These are phyloP conservation scores for Erebia ligea DNA, from an alignment of 2,888 invertebrate genomes.

Conservation along the genomic window DNA sequence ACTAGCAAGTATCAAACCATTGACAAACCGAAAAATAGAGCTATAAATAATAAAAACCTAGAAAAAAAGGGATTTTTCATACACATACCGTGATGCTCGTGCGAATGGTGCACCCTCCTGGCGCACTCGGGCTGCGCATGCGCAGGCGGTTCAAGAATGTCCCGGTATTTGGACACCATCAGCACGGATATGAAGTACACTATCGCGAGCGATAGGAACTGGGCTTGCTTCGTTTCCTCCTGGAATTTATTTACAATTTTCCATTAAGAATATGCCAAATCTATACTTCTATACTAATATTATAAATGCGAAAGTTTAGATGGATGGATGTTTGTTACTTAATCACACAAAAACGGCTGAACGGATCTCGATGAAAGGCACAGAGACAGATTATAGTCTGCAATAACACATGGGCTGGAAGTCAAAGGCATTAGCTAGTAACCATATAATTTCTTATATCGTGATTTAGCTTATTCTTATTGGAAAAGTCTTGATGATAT, in stretches of 20 bases:
- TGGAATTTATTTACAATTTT: slow-evolving; percentile 63
- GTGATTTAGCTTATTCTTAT: too few relatives aligned
- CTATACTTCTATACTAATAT: too few relatives aligned
- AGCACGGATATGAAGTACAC: slow-evolving; percentile 99
- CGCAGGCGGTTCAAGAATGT: slow-evolving; percentile 97
- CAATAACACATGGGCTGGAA: too few relatives aligned
- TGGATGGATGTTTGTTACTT: too few relatives aligned
- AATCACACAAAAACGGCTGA: too few relatives aligned
- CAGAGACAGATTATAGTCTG: too few relatives aligned
- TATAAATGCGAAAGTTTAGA: too few relatives aligned
- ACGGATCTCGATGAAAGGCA: too few relatives aligned
- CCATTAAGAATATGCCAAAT: background rate
- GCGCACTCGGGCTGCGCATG: slow-evolving; percentile 78
- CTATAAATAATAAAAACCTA: background rate
- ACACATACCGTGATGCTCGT: slow-evolving; percentile 72
- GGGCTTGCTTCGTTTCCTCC: slow-evolving; percentile 99
- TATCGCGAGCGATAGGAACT: slow-evolving; percentile 99
- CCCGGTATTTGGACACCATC: slow-evolving; percentile 99
- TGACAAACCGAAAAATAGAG: background rate
- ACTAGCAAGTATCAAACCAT: background rate
- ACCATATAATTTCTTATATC: too few relatives aligned
- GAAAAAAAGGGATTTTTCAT: background rate
- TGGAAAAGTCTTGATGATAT: too few relatives aligned
- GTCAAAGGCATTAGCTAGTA: too few relatives aligned
- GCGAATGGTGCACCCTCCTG: slow-evolving; percentile 67